These are phyloP conservation scores for Stomorhina lunata DNA, from an alignment of 2,888 invertebrate species.

Conservation along the genomic window DNA sequence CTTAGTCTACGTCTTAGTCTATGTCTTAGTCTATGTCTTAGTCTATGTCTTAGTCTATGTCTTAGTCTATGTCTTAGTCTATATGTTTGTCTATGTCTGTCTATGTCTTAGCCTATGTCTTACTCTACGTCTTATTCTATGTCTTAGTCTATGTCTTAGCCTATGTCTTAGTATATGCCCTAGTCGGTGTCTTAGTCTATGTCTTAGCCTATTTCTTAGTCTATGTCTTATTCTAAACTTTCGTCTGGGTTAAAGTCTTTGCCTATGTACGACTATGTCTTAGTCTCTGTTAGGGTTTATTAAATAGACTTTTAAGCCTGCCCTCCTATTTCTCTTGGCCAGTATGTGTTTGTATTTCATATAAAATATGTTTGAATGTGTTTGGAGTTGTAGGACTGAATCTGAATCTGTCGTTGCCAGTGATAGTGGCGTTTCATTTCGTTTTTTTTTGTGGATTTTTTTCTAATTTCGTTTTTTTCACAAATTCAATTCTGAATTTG, in stretches of 20 bases:
- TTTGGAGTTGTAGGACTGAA: slow-evolving; percentile 43
- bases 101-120: no score
- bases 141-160: no score
- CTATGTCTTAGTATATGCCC: no score
- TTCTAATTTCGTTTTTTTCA: slow-evolving; percentile 14
- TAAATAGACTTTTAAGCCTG: not conserved
- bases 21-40: no score
- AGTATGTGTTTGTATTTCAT: not conserved
- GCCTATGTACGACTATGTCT: not conserved
- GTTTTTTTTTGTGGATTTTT: not conserved
- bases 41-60: no score
- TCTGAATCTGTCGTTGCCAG: slow-evolving; percentile 44
- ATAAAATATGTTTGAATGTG: slow-evolving; percentile 34
- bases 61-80: no score
- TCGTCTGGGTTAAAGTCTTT: not conserved
- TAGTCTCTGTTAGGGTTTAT: not conserved
- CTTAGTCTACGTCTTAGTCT: no score
- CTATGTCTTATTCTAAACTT: no score
- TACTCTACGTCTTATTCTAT: no score
- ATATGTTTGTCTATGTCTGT: no score
- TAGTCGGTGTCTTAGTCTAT: no score
- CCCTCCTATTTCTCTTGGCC: not conserved
- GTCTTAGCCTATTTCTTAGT: no score
- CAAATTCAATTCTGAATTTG: slow-evolving; percentile 58
- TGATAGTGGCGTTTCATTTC: slow-evolving; percentile 54